phyloP scores from a whole-genome alignment of 2,113 vertebrate species.

The Misgurnus anguillicaudatus region DNA sequence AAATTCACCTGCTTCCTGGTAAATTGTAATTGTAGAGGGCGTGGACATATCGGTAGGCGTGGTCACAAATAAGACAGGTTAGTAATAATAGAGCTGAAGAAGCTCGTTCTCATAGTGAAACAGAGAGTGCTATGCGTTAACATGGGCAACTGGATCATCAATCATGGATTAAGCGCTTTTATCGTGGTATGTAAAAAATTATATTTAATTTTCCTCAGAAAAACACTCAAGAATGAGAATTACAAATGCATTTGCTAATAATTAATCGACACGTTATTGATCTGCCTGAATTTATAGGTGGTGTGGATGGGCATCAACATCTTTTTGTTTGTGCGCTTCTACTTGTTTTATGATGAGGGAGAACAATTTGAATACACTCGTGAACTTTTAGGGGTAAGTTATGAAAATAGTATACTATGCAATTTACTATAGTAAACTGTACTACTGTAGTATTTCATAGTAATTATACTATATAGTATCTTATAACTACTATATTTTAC shows the following conservation, averaged over 20 bases:
- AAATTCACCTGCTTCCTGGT: constrained; percentile 31
- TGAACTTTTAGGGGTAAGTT: constrained; percentile 83
- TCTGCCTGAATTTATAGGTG: constrained; percentile 65
- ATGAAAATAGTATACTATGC: neutral
- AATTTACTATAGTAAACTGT: too few species aligned
- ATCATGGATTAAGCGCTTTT: constrained; percentile 79
- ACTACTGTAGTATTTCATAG: too few species aligned
- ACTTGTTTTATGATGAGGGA: constrained; percentile 74
- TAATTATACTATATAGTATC: too few species aligned
- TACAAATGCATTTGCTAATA: too few species aligned
- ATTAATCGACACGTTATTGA: neutral
- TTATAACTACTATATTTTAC: too few species aligned
- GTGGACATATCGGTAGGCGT: neutral
- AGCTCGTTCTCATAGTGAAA: neutral
- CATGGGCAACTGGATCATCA: constrained; percentile 87
- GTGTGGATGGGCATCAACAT: constrained; percentile 88
- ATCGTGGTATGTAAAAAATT: constrained; percentile 75
- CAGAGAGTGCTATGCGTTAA: neutral
- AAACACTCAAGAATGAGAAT: too few species aligned
- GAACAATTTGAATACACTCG: constrained; percentile 84
- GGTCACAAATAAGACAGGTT: neutral
- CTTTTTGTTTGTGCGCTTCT: constrained; percentile 84
- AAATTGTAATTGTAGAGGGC: too few species aligned
- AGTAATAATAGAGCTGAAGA: neutral
- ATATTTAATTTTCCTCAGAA: neutral